Conservation (phyloP, 2,113 vertebrate genomes). For the Ibidorhyncha struthersii region DNA sequence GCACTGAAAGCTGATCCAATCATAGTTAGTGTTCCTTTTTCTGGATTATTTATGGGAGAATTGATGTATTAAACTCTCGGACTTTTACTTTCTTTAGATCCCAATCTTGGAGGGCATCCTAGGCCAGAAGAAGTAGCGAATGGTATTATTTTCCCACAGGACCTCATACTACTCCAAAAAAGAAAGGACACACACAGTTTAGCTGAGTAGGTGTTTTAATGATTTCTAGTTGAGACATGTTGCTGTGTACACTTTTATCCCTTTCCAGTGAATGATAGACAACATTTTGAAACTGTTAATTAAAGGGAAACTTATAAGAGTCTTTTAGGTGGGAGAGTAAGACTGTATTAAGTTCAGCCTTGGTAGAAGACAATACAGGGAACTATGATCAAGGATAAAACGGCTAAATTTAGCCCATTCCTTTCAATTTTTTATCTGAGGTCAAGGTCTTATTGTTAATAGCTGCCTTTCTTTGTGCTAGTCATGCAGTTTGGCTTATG, state of each 20-base stretch:
- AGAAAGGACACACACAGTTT: background rate
- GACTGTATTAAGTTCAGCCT: background rate
- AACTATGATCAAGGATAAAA: conserved; percentile 7
- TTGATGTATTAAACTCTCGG: background rate
- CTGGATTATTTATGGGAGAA: background rate
- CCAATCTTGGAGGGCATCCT: background rate
- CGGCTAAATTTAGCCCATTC: background rate
- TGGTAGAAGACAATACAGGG: background rate
- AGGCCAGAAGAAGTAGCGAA: background rate
- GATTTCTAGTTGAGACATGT: background rate
- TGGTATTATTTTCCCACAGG: background rate
- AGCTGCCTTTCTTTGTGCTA: background rate
- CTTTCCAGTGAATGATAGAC: background rate
- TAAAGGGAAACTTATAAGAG: background rate
- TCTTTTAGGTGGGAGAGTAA: background rate
- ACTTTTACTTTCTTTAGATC: background rate
- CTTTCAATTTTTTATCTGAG: conserved; percentile 16
- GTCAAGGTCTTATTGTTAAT: conserved; percentile 1
- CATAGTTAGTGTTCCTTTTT: background rate
- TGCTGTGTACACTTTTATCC: background rate
- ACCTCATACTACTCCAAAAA: background rate
- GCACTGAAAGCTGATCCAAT: background rate
- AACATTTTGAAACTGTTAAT: background rate
- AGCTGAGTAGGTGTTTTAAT: background rate
- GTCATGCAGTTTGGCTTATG: background rate